Evolutionary conservation across 2,797 vertebrate species (phyloP).

Genomic region (Lophius americanus): DNA sequence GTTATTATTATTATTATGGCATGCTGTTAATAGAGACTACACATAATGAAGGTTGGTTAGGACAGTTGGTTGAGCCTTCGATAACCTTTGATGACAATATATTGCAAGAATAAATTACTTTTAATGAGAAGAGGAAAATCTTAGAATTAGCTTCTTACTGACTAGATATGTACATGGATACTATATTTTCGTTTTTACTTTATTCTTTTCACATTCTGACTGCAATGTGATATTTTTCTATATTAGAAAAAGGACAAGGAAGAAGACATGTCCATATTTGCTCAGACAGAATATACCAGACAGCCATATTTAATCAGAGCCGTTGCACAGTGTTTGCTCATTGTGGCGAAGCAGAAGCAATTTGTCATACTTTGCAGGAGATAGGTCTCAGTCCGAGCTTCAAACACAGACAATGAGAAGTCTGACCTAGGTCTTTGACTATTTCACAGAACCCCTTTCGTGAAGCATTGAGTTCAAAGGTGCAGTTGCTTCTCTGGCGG

Average conservation of each 20-base stretch:
- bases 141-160: slow-evolving; percentile 42
- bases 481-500: slow-evolving; percentile 21
- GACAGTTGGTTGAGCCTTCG: no score
- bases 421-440: slow-evolving; percentile 46
- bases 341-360: slow-evolving; percentile 51
- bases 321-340: slow-evolving; percentile 40
- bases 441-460: slow-evolving; percentile 45
- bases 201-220: slow-evolving; percentile 4
- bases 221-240: slow-evolving; percentile 18
- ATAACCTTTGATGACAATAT: no score
- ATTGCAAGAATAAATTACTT: slow-evolving; percentile 7
- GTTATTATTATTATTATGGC: no score
- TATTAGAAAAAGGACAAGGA: slow-evolving; percentile 42
- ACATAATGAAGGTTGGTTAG: no score
- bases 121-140: slow-evolving; percentile 26
- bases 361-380: slow-evolving; percentile 65
- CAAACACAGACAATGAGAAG: slow-evolving; percentile 60
- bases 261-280: slow-evolving; percentile 51
- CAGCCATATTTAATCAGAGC: slow-evolving; percentile 51
- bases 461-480: slow-evolving; percentile 61
- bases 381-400: slow-evolving; percentile 50
- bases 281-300: slow-evolving; percentile 42
- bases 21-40: no score
- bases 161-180: slow-evolving; percentile 14
- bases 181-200: not conserved